A percentile compares a stretch with the other conserved stretches of the same genome.
Conservation (phyloP, 2,113 vertebrate genomes). For the Zosterops pallidus region DNA sequence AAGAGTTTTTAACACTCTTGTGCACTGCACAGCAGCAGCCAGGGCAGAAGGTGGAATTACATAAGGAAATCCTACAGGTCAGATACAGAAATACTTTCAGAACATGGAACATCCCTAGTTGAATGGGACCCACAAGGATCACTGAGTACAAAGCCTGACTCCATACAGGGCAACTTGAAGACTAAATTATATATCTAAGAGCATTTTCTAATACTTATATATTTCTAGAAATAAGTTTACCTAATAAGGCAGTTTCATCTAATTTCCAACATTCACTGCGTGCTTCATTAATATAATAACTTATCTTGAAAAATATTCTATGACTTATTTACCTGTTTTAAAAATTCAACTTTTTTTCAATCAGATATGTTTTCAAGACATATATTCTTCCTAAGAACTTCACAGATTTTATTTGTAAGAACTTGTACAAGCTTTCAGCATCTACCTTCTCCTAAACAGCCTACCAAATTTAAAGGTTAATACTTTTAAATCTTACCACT, state of each 20-base stretch:
- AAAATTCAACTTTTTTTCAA: neutral
- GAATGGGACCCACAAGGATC: neutral
- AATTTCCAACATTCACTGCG: neutral
- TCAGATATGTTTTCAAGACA: neutral
- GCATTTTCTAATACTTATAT: neutral
- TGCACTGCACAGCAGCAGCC: neutral
- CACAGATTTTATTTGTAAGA: neutral
- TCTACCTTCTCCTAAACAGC: neutral
- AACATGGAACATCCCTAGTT: neutral
- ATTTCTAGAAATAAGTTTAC: neutral
- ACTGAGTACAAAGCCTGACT: neutral
- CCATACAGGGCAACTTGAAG: neutral
- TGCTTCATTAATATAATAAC: neutral
- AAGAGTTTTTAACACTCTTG: neutral
- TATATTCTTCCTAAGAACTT: neutral
- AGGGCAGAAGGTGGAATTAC: neutral
- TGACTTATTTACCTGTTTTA: neutral
- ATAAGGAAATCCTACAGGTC: neutral
- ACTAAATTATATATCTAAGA: neutral
- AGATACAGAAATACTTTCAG: neutral
- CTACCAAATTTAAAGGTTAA: neutral
- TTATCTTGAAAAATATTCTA: neutral
- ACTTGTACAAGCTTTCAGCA: neutral
- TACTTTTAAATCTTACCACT: neutral
- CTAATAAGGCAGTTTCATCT: neutral